Evolutionary conservation across 2,888 invertebrate genomes (phyloP).

Genomic region (Mimumesa dahlbomi): DNA sequence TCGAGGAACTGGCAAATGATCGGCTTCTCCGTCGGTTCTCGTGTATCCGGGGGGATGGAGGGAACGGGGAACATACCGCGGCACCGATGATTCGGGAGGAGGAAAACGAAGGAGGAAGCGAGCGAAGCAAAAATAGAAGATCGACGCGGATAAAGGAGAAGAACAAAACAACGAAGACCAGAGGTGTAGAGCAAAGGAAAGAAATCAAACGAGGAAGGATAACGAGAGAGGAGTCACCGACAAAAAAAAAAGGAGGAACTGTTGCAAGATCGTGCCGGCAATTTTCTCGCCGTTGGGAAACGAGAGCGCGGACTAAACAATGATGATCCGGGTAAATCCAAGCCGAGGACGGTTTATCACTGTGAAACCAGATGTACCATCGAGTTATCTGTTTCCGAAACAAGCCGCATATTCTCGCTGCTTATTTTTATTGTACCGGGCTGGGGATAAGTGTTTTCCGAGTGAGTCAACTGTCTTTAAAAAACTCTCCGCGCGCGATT

Average conservation of each 20-base stretch:
- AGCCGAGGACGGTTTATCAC: not conserved
- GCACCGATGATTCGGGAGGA: not conserved
- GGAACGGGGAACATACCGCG: too few relatives aligned
- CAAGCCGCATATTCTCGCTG: not conserved
- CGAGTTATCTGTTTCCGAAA: not conserved
- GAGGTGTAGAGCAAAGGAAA: not conserved
- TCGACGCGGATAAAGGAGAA: not conserved
- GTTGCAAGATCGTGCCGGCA: not conserved
- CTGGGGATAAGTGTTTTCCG: too few relatives aligned
- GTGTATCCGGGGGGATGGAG: not conserved
- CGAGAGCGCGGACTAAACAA: not conserved
- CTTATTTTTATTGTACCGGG: not conserved
- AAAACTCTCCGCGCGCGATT: too few relatives aligned
- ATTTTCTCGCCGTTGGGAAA: not conserved
- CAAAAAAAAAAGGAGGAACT: not conserved
- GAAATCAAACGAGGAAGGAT: not conserved
- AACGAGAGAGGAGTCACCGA: not conserved
- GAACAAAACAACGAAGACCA: not conserved
- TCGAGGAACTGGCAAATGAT: constrained; percentile 14
- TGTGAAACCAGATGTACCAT: not conserved
- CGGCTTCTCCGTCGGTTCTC: not conserved
- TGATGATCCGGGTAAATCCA: not conserved
- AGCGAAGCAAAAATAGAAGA: not conserved
- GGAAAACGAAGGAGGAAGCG: not conserved
- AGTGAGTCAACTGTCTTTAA: too few relatives aligned